Conservation (phyloP, 2,113 vertebrate species). For the Psittacula cyanocephala region DNA sequence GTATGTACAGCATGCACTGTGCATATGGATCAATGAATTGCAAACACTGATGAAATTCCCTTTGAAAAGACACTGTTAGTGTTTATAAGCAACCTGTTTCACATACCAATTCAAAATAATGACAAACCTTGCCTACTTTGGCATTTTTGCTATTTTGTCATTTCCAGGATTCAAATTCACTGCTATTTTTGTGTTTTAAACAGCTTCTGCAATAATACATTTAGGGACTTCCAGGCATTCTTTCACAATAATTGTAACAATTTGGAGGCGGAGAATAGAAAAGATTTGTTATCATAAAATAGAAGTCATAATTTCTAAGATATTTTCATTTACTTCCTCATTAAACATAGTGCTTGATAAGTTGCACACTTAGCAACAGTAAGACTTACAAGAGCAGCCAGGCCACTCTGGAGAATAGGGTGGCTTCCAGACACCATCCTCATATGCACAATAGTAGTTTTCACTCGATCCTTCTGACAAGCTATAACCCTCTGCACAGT, state of each 20-base stretch:
- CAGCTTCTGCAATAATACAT: neutral
- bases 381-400: conserved; percentile 89
- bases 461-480: conserved; percentile 87
- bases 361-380: neutral
- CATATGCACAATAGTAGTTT: conserved; percentile 87
- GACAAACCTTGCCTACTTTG: neutral
- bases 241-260: neutral
- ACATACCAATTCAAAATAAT: neutral
- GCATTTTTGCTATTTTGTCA: neutral
- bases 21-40: neutral
- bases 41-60: neutral
- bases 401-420: conserved; percentile 84
- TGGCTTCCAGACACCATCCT: conserved; percentile 90
- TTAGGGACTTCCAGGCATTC: neutral
- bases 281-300: neutral
- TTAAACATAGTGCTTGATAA: neutral
- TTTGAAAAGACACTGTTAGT: neutral
- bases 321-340: neutral
- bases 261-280: neutral
- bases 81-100: neutral
- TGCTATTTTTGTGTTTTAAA: neutral
- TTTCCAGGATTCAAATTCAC: neutral
- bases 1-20: neutral
- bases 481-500: conserved; percentile 89
- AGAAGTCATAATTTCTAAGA: neutral